Evolutionary conservation across 2,113 vertebrate genomes (phyloP), one percentile per base, ranked within the genome.

Genomic region (Chitala chitala): DNA sequence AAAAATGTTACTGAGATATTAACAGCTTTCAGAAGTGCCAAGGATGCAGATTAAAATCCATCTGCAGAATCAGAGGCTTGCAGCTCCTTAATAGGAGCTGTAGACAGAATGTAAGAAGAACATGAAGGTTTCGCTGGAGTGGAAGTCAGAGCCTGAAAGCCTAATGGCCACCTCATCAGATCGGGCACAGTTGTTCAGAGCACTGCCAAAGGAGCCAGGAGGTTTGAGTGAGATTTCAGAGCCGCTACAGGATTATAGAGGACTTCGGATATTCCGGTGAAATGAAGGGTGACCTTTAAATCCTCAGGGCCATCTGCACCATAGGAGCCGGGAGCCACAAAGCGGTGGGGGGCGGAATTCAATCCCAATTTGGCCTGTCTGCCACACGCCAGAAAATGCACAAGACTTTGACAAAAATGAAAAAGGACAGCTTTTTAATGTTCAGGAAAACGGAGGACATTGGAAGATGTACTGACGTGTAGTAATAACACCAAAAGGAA

Each of bases 251-350:
- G 79, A 80, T 80, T 80, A 80, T 59, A 69, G 63, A 64, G 61
- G 69, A 46, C 65, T 72, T 76, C 74, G 74, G 61, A 55, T 75
- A 55, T 73, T 63, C 71, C 79, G 78, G 78, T 78, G 75, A 84
- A 80, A 84, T 79, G 77, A 83, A 76, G 64, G 66, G 70, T 78
- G 78, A 84, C 84, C 84, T 86, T 86, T 86, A 84, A 84, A 84
- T 84, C 82, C 80, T 17, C 63, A 40, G 70, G 73, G 78, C 70
- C 72, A 73, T 77, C 76, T 76, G 80, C 77, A 79, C 78, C 77
- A 69, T 78, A 71, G 75, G 79, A 71, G 76, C 72, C 71, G 50
- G 73, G 77, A 68, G 61, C 58, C 59, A 38, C 44, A 46, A 74
- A 71, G 31, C 65, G 26, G 48, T 24, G 70, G 70, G 73, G 36